These are phyloP conservation scores for Tinea pellionella DNA, from an alignment of 2,888 invertebrate species.

Conservation along the genomic window DNA sequence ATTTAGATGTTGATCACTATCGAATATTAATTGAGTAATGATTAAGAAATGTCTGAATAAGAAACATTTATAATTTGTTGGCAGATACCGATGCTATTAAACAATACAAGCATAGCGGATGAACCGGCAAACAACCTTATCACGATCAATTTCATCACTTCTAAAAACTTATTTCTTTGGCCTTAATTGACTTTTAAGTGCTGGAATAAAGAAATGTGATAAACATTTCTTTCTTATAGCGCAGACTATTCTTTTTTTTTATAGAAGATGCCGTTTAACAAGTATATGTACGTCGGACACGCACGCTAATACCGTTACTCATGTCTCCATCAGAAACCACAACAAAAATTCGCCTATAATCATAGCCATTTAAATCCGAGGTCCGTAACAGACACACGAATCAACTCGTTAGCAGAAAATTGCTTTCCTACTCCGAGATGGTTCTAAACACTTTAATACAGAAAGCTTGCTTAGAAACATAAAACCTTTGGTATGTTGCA, in stretches of 20 bases:
- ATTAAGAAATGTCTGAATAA: background rate
- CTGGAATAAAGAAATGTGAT: background rate
- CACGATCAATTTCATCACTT: slow-evolving; percentile 2
- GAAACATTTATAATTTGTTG: background rate
- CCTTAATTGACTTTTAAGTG: slow-evolving; percentile 22
- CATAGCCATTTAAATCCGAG: slow-evolving; percentile 24
- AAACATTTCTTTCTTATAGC: background rate
- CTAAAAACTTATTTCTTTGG: slow-evolving; percentile 16
- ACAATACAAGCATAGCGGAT: background rate
- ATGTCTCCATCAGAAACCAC: background rate
- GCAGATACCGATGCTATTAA: background rate
- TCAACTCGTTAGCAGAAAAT: slow-evolving; percentile 10
- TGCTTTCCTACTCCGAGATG: slow-evolving; percentile 2
- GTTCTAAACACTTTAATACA: slow-evolving; percentile 1
- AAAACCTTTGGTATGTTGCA: slow-evolving; percentile 9
- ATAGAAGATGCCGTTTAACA: background rate
- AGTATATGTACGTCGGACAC: background rate
- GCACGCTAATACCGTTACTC: background rate
- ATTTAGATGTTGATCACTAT: too few relatives aligned
- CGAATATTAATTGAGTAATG: background rate
- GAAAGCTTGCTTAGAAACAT: slow-evolving; percentile 2
- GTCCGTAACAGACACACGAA: slow-evolving; percentile 18
- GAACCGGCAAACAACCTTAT: background rate
- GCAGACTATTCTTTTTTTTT: background rate
- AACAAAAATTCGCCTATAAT: slow-evolving; percentile 5